Base-by-base conservation (phyloP, 1,140 invertebrate genomes). In the Papilio dardanus region DNA sequence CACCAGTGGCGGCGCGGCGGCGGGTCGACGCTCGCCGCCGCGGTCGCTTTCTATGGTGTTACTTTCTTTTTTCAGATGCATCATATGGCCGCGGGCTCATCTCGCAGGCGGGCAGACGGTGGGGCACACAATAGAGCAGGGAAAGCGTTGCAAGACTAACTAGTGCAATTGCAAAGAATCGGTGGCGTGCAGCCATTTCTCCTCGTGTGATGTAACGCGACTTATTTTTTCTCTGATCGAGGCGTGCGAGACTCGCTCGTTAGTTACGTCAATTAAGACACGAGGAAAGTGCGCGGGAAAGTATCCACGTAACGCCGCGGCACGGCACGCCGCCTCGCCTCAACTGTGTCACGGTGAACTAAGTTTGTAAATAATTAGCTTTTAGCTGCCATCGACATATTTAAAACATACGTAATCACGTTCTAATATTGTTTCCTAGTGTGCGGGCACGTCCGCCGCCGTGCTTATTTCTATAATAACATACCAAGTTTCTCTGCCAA, bases 241-340 rank as follows among this genome's bases (percentile, higher is more conserved):
- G 84, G 87, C 83, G 85, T 88, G 88, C 90, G 89, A 90, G 90
- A 92, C 86, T 88, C 83, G 86, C 82, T 91, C 84, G 87, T 86
- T 88, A 83, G 90, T 93, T 93, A 92, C 92, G 90, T 93, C 90
- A 91, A 92, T 91, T 91, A 90, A 86, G 82, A 86, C 81, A 81
- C 87, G 83, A 92, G 89, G 90, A 93, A 92, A 92, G 90, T 85
- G 88, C 79, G 84, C 88, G 89, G 89, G 90, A 92, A 92, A 92
- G 91, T 91, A 77, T 85, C 77, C 79, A 88, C 82, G 85, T 81
- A 74, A 69, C 81, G 66, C 79, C 71, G 77, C 75, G 76, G 80
- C 71, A 62, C 54, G 69, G 40, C 37, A 75, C 76, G 78, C 19
- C 79, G 76, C 77, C 74, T 77, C 74, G 65, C 75, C 74, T 81